Percentiles rank a stretch among this genome's conserved stretches.
Evolutionary conservation across 2,113 vertebrate genomes (phyloP).

Genomic region (Eidolon helvum): DNA sequence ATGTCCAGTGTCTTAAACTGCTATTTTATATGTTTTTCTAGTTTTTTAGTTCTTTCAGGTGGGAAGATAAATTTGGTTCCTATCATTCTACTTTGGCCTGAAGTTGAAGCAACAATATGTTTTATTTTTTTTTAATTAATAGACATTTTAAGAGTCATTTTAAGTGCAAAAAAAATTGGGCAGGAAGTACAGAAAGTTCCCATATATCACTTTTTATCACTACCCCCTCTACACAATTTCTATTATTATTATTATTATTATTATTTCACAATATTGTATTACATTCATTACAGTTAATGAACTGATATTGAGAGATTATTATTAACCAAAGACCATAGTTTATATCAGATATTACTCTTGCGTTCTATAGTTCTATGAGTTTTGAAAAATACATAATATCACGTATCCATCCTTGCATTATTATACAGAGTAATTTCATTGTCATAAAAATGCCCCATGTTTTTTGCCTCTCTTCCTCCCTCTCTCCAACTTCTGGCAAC

Average conservation of each 20-base stretch:
- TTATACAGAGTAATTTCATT: background rate
- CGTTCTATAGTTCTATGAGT: background rate
- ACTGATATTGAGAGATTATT: background rate
- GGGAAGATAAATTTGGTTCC: background rate
- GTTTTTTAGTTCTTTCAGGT: background rate
- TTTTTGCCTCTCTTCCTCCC: background rate
- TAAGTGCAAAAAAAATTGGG: background rate
- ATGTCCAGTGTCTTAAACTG: background rate
- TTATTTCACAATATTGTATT: background rate
- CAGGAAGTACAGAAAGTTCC: background rate
- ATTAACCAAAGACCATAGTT: background rate
- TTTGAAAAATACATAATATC: background rate
- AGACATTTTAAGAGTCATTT: background rate
- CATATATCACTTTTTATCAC: background rate
- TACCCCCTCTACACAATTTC: background rate
- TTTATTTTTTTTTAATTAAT: background rate
- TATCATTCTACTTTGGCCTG: background rate
- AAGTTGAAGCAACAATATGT: background rate
- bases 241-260: background rate
- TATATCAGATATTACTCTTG: background rate
- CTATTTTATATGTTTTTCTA: background rate
- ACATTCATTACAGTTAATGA: background rate
- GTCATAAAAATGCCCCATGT: background rate
- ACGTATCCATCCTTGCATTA: background rate
- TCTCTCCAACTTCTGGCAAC: background rate